Percentiles rank a stretch among this genome's conserved stretches.
Conservation (phyloP, 2,888 invertebrate genomes). For the Eudemis profundana region DNA sequence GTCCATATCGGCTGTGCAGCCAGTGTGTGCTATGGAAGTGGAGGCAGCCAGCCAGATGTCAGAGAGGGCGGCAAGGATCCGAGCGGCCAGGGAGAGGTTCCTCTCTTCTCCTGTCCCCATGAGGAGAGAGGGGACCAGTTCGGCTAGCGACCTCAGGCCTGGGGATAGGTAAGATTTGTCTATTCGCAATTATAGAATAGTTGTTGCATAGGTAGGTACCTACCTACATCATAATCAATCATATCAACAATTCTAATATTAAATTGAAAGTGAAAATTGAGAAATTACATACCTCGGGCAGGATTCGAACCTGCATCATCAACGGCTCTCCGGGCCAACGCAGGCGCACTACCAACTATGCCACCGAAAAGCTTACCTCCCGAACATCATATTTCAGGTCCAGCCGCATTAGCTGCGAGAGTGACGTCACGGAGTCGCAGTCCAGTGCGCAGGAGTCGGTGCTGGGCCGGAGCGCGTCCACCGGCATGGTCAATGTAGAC, state of each 20-base stretch:
- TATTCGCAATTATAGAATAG: not conserved
- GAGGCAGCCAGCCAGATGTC: conserved; percentile 69
- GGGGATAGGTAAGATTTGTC: conserved; percentile 67
- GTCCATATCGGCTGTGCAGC: conserved; percentile 68
- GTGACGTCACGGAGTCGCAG: conserved; percentile 80
- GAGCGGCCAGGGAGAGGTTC: conserved; percentile 90
- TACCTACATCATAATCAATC: too few species aligned
- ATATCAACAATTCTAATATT: too few species aligned
- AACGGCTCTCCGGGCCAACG: too few species aligned
- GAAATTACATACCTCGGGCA: too few species aligned
- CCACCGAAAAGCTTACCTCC: too few species aligned
- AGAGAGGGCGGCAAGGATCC: conserved; percentile 85
- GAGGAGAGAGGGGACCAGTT: conserved; percentile 77
- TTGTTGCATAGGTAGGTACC: too few species aligned
- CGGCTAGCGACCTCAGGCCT: conserved; percentile 75
- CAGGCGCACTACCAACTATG: too few species aligned
- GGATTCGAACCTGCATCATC: too few species aligned
- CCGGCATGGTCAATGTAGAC: conserved; percentile 91
- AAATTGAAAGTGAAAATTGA: too few species aligned
- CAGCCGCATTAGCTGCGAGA: conserved; percentile 87
- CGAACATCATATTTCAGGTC: conserved; percentile 62
- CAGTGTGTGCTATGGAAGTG: conserved; percentile 55
- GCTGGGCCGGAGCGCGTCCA: conserved; percentile 90
- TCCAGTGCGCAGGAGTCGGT: conserved; percentile 68
- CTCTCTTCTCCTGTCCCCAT: conserved; percentile 81